phyloP scores from a whole-genome alignment of 1,140 invertebrate species.

The Cydia pomonella region DNA sequence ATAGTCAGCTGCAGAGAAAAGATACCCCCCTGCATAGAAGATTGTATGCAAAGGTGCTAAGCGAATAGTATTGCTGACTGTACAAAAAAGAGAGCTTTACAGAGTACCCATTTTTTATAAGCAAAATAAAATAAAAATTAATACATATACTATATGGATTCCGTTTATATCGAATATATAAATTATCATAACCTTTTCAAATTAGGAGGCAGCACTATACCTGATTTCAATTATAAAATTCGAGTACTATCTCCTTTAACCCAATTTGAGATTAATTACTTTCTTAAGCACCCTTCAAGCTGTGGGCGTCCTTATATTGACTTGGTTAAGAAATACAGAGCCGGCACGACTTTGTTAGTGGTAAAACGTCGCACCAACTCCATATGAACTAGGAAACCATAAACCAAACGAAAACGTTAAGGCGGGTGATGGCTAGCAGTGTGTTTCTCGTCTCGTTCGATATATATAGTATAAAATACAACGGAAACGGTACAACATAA shows the following conservation, averaged over 20 bases:
- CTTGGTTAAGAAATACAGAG: background rate
- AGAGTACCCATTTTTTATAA: no score
- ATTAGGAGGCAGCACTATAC: background rate
- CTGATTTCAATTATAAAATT: background rate
- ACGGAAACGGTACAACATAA: background rate
- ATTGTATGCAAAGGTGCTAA: no score
- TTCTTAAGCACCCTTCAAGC: background rate
- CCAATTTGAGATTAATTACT: no score
- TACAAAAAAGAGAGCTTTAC: no score
- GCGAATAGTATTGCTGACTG: no score
- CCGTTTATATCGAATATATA: no score
- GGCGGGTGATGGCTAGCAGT: constrained; percentile 11
- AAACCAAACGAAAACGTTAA: constrained; percentile 29
- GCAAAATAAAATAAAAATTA: no score
- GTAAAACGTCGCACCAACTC: background rate
- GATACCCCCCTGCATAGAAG: no score
- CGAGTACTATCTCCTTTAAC: background rate
- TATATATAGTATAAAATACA: constrained; percentile 13
- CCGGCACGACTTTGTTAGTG: background rate
- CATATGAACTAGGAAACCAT: background rate
- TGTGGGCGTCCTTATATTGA: background rate
- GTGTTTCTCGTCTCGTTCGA: constrained; percentile 37
- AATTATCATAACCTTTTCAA: background rate
- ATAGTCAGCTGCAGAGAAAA: no score
- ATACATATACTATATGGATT: no score